Evolutionary conservation across 1,140 invertebrate genomes (phyloP).

Genomic region (Mercenaria mercenaria): DNA sequence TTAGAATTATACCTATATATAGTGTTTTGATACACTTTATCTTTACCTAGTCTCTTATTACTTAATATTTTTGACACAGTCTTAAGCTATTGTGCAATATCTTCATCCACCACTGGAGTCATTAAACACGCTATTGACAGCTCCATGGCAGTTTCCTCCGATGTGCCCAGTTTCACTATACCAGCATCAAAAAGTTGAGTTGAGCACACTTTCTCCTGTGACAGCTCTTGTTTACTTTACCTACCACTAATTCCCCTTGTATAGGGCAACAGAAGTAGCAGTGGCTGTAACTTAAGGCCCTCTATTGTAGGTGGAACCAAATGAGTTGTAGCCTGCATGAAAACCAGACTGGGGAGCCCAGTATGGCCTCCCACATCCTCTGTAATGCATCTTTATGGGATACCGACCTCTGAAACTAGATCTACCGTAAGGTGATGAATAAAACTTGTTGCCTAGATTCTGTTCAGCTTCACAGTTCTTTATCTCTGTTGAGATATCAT

Average conservation of each 20-base stretch:
- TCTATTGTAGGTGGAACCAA: not conserved
- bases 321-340: not conserved
- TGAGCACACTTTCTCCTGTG: too few species aligned
- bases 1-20: too few species aligned
- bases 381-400: not conserved
- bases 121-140: too few species aligned
- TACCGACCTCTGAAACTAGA: not conserved
- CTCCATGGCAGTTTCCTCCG: too few species aligned
- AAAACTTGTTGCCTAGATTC: too few species aligned
- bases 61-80: too few species aligned
- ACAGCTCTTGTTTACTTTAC: not conserved
- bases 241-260: not conserved
- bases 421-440: not conserved
- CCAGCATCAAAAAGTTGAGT: too few species aligned
- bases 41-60: too few species aligned
- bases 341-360: not conserved
- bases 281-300: not conserved
- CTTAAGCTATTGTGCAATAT: too few species aligned
- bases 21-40: too few species aligned
- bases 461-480: conserved; percentile 28
- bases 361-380: not conserved
- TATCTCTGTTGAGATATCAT: conserved; percentile 40
- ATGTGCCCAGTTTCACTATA: too few species aligned
- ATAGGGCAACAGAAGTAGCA: not conserved
- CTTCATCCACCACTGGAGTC: too few species aligned